Base-by-base conservation (phyloP, 2,888 invertebrate species). In the Drosophila eohydei region DNA sequence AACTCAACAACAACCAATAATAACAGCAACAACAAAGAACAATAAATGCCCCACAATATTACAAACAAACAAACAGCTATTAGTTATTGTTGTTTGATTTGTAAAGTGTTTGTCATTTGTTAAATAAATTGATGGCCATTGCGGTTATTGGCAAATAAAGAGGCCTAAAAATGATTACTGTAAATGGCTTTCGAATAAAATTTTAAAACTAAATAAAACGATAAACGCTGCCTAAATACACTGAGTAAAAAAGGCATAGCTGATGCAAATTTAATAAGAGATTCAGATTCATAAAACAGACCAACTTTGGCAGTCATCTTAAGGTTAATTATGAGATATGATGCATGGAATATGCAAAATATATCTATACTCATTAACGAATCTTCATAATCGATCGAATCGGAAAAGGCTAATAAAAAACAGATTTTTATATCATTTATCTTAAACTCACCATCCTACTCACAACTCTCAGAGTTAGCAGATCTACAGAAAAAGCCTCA, bases 41-140 rank as follows among this genome's bases (percentile, higher is more conserved):
- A 62, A 55, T 58, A 75, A 80, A 70, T 75, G 50, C 36, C 30
- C 34, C 55, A 48, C 61, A 65, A 63, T 80, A 76, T 58, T 71
- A 67, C 66, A 78, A 90, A 48, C 48, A 43, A 43, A 89, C 80
- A 85, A 80, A 73, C 61, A 74, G 70, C 71, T 88, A 85, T 88
- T 88, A 88, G 87, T 88, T 83, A 88, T 88, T 88, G 75, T 75
- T 86, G 89, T 89, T 86, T 86, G 90, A 86, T 89, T 90, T 86
- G 75, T 67, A 81, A 86, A 86, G 81, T 87, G 90, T 75, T 87
- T 83, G 87, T 77, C 90, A 89, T 86, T 86, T 89, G 81, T 90
- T 89, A 76, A 88, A 88, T 88, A 88, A 84, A 84, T 89, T 85
- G 86, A 88, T 85, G 83, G 88, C 85, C 78, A 71, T 83, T 86